Percentiles rank a stretch among this genome's conserved stretches.
Evolutionary conservation across 2,888 invertebrate species (phyloP).

Genomic region (Steinernema carpocapsae): DNA sequence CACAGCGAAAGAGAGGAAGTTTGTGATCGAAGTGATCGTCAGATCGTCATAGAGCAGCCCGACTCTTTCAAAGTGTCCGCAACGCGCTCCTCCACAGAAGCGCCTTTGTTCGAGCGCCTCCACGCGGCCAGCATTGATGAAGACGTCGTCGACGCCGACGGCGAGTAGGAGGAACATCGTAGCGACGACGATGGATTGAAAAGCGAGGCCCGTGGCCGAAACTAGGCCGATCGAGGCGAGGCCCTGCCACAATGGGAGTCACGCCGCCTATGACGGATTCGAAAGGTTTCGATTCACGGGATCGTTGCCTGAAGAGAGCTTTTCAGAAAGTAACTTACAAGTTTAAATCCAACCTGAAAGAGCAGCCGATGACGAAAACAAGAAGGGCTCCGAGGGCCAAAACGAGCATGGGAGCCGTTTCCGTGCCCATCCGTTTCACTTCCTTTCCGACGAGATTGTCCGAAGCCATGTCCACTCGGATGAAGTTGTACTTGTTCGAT

Average conservation of each 20-base stretch:
- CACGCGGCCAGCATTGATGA: slow-evolving; percentile 56
- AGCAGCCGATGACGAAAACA: slow-evolving; percentile 52
- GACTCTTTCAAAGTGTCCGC: slow-evolving; percentile 47
- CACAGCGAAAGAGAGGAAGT: slow-evolving; percentile 59
- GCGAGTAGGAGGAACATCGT: slow-evolving; percentile 56
- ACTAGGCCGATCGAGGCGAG: slow-evolving; percentile 56
- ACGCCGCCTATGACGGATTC: slow-evolving; percentile 56
- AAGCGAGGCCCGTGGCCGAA: slow-evolving; percentile 53
- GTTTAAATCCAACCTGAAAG: slow-evolving; percentile 46
- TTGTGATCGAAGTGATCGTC: slow-evolving; percentile 58
- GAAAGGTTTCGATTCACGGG: slow-evolving; percentile 52
- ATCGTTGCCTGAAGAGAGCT: slow-evolving; percentile 39
- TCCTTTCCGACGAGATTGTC: slow-evolving; percentile 55
- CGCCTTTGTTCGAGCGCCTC: slow-evolving; percentile 50
- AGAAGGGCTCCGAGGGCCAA: slow-evolving; percentile 47
- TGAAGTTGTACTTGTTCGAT: slow-evolving; percentile 48
- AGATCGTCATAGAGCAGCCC: slow-evolving; percentile 61
- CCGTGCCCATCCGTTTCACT: slow-evolving; percentile 45
- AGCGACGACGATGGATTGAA: slow-evolving; percentile 57
- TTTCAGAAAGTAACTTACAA: not conserved
- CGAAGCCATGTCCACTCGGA: slow-evolving; percentile 48
- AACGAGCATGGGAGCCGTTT: slow-evolving; percentile 52
- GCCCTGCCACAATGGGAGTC: slow-evolving; percentile 54
- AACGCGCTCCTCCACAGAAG: not conserved
- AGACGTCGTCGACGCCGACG: slow-evolving; percentile 59